Base-by-base conservation (phyloP, 2,113 vertebrate species). In the Speoplatyrhinus poulsoni region DNA sequence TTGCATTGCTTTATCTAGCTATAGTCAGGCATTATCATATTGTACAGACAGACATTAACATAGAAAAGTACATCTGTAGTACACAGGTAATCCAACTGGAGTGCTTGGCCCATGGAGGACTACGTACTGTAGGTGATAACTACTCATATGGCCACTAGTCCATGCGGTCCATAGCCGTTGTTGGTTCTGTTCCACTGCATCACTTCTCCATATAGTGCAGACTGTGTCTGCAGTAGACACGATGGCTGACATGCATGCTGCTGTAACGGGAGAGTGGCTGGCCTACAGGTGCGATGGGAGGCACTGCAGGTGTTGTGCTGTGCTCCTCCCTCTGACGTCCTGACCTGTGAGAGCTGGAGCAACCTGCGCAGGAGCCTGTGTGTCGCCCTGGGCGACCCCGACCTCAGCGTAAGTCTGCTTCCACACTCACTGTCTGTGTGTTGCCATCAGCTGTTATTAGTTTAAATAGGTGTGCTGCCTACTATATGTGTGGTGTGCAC, bases 271-370 rank as follows among this genome's bases (percentile, higher is more conserved):
- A 1, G 9, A 55, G 6, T 55, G 53, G 15, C 17, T 33, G 56
- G 59, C 57, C 26, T 76, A 26, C 50, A 99, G 98, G 93, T 98
- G 69, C 94, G 95, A 8, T 93, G 92, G 60, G 94, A 97, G 77
- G 98, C 96, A 3, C 86, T 99, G 71, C 94, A 95, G 77, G 90
- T 66, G 0, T 89, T 99, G 5, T 96, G 94, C 79, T 89, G 90
- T 33, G 95, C 95, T 3, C 94, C 96, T 12, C 94, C 94, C 0
- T 96, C 96, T 12, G 96, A 98, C 19, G 89, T 98, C 16, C 85
- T 99, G 69, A 95, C 91, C 86, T 96, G 94, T 66, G 96, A 98
- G 86, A 93, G 92, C 33, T 98, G 97, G 97, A 92, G 86, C 54
- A 77, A 81, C 77, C 92, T 99, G 65, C 91, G 91, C 19, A 92